A percentile compares a stretch with the other conserved stretches of the same genome.
phyloP scores from a whole-genome alignment of 2,113 vertebrate species.

The Procavia capensis region DNA sequence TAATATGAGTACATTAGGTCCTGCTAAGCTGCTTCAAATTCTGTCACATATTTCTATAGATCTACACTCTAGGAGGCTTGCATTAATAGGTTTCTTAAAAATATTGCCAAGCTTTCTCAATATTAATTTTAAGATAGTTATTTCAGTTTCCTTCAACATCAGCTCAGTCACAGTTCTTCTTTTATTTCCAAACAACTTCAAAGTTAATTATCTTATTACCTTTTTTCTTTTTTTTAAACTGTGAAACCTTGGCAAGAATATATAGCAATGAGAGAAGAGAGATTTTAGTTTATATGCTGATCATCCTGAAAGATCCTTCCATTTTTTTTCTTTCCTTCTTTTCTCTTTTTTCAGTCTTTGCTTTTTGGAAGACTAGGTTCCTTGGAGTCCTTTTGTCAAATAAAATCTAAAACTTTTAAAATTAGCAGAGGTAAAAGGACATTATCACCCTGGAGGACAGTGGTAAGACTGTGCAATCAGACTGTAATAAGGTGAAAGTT shows the following conservation, averaged over 20 bases:
- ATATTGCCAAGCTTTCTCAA: constrained; percentile 48
- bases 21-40: constrained; percentile 68
- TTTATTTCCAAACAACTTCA: constrained; percentile 51
- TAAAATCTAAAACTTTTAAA: neutral
- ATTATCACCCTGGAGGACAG: neutral
- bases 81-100: constrained; percentile 55
- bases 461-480: neutral
- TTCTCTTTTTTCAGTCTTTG: neutral
- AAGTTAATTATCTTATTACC: neutral
- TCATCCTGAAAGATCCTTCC: neutral
- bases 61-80: constrained; percentile 45
- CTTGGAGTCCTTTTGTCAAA: neutral
- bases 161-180: neutral
- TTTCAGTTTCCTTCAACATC: constrained; percentile 37
- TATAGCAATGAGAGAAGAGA: neutral
- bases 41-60: constrained; percentile 64
- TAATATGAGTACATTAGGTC: constrained; percentile 68
- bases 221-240: constrained; percentile 29
- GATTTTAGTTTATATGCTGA: neutral
- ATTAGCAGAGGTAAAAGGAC: neutral
- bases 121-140: constrained; percentile 72
- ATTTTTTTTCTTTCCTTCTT: neutral
- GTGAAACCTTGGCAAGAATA: constrained; percentile 1
- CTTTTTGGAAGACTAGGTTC: neutral
- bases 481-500: neutral